Evolutionary conservation across 2,888 invertebrate genomes (phyloP).

Genomic region (Phaonia tiefii): DNA sequence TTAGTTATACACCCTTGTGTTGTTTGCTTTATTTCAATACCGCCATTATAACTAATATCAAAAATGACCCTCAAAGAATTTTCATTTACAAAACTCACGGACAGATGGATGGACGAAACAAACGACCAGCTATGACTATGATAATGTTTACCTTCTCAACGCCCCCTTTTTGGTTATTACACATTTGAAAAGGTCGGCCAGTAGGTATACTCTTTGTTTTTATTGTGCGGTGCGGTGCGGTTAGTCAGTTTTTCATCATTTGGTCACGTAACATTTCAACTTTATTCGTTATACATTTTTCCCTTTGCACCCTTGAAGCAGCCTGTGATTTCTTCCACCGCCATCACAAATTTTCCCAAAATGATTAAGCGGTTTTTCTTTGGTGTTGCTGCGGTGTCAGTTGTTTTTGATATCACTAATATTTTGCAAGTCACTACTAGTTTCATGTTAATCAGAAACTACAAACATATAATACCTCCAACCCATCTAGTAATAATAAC

Average conservation of each 20-base stretch:
- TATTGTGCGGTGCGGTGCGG: too few species aligned
- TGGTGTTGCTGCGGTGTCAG: too few species aligned
- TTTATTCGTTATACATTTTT: conserved; percentile 50
- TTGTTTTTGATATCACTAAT: conserved; percentile 7
- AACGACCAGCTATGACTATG: conserved; percentile 17
- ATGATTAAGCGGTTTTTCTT: conserved; percentile 29
- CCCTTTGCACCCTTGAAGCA: not conserved
- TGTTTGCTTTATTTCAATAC: not conserved
- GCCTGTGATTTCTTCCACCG: not conserved
- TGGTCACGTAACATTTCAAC: conserved; percentile 56
- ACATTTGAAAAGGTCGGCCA: conserved; percentile 29
- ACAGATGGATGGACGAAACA: conserved; percentile 11
- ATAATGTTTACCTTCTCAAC: conserved; percentile 42
- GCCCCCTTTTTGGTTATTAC: conserved; percentile 36
- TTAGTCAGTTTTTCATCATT: conserved; percentile 21
- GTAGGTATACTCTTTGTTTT: conserved; percentile 28
- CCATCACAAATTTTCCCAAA: conserved; percentile 13
- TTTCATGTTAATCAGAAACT: conserved; percentile 1
- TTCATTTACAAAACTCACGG: conserved; percentile 18
- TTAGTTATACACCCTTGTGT: conserved; percentile 1
- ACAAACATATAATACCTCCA: not conserved
- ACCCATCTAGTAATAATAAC: not conserved
- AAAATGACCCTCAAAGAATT: conserved; percentile 37
- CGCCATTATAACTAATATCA: conserved; percentile 12
- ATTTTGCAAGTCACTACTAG: conserved; percentile 49